phyloP scores from a whole-genome alignment of 1,140 invertebrate species.

The Hyposmocoma kahamanoa region DNA sequence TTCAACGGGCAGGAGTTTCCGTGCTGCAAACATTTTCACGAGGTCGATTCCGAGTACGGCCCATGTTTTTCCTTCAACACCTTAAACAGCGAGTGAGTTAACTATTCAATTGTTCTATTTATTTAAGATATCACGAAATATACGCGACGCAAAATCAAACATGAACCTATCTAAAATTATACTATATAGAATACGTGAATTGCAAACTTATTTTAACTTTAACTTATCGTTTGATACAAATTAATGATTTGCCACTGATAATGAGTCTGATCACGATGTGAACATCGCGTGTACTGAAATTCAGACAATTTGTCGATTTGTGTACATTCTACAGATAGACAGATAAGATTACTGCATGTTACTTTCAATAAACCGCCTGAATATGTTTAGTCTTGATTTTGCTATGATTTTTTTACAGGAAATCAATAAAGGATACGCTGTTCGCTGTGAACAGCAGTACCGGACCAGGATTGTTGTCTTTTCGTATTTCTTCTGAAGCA shows the following conservation, averaged over 20 bases:
- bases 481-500: slow-evolving; percentile 54
- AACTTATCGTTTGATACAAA: too few relatives aligned
- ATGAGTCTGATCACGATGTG: too few relatives aligned
- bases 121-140: background rate
- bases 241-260: too few relatives aligned
- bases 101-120: slow-evolving; percentile 11
- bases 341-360: background rate
- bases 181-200: too few relatives aligned
- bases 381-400: background rate
- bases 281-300: too few relatives aligned
- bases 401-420: background rate
- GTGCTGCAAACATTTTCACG: slow-evolving; percentile 74
- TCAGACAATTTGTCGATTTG: too few relatives aligned
- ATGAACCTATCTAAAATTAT: too few relatives aligned
- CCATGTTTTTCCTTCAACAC: slow-evolving; percentile 75
- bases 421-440: slow-evolving; percentile 8
- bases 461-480: slow-evolving; percentile 64
- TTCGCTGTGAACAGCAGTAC: slow-evolving; percentile 44
- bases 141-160: too few relatives aligned
- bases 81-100: slow-evolving; percentile 61
- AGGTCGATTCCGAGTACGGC: slow-evolving; percentile 73
- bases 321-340: background rate
- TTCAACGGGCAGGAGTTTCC: slow-evolving; percentile 68
- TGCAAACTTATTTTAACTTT: too few relatives aligned
- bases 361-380: background rate